Evolutionary conservation across 2,888 invertebrate genomes (phyloP), one percentile per base, ranked within the genome.

Genomic region (Blastobasis adustella): DNA sequence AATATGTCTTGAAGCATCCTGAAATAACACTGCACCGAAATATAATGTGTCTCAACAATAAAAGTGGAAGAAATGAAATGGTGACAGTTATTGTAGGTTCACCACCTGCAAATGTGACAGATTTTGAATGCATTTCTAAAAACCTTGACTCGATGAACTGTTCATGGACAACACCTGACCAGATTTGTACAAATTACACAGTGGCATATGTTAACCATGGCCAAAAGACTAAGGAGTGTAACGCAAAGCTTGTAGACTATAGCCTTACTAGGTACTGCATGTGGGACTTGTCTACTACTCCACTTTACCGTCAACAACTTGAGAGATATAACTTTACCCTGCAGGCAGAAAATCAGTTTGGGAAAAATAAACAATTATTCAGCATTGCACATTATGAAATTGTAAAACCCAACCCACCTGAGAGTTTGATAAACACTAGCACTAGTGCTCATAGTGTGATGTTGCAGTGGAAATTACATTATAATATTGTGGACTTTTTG

Each of bases 141-240:
- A 94, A 96, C 72, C 93, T 94, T 82, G 91, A 93, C 50, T 91
- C 90, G 62, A 80, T 96, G 60, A 92, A 90, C 9, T 97, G 96
- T 70, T 89, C 91, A 1, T 96, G 96, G 93, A 90, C 89, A 0
- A 84, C 89, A 46, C 91, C 92, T 1, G 65, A 67, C 3, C 58
- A 85, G 81, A 92, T 53, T 42, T 77, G 73, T 58, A 71, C 76
- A 39, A 72, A 69, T 49, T 82, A 79, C 55, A 61, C 63, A 23
- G 54, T 86, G 40, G 72, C 74, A 48, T 82, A 78, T 57, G 59
- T 68, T n/a, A 57, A 73, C 6, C 66, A 79, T 58, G 73, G 69
- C 6, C 67, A 65, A 42, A 37, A 58, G 38, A 63, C 77, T 0
- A 61, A 58, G 8, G 62, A 75, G 36, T 77, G 77, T 53, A 10